These are phyloP conservation scores for Bufo gargarizans DNA, from an alignment of 2,113 vertebrate species.

Conservation along the genomic window DNA sequence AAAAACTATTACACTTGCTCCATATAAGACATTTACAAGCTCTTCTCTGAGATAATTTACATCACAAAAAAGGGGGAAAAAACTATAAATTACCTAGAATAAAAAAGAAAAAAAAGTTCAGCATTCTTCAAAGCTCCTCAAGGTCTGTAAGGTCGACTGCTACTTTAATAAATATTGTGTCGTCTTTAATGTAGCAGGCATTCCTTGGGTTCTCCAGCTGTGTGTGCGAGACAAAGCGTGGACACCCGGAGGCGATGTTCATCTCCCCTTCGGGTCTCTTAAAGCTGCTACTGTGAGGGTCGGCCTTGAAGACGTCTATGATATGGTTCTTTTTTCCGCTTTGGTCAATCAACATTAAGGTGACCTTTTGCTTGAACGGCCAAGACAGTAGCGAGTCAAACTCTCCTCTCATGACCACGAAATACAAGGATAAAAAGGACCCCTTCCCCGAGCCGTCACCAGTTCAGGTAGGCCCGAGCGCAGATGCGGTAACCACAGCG, in stretches of 20 bases:
- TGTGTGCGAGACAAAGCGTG: conserved; percentile 77
- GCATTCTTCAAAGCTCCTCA: conserved; percentile 73
- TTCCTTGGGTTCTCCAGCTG: conserved; percentile 77
- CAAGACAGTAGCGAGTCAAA: conserved; percentile 87
- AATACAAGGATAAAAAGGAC: conserved; percentile 86
- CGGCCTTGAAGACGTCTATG: conserved; percentile 77
- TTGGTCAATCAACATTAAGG: conserved; percentile 84
- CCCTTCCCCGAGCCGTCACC: conserved; percentile 85
- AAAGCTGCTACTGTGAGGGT: conserved; percentile 82
- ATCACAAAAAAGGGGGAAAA: background rate
- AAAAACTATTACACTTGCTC: background rate
- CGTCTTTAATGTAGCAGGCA: conserved; percentile 78
- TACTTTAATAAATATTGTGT: conserved; percentile 86
- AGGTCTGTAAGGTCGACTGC: conserved; percentile 83
- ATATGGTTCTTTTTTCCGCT: conserved; percentile 80
- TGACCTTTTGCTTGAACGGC: conserved; percentile 90
- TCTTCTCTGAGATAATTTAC: background rate
- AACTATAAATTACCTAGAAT: background rate
- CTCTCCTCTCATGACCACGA: conserved; percentile 90
- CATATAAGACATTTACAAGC: background rate
- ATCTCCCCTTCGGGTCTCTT: conserved; percentile 79
- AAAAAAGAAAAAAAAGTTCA: background rate
- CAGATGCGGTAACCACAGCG: conserved; percentile 87
- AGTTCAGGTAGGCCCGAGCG: conserved; percentile 81
- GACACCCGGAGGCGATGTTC: conserved; percentile 84